Base-by-base conservation (phyloP, 1,140 invertebrate genomes). In the Drosophila elegans region DNA sequence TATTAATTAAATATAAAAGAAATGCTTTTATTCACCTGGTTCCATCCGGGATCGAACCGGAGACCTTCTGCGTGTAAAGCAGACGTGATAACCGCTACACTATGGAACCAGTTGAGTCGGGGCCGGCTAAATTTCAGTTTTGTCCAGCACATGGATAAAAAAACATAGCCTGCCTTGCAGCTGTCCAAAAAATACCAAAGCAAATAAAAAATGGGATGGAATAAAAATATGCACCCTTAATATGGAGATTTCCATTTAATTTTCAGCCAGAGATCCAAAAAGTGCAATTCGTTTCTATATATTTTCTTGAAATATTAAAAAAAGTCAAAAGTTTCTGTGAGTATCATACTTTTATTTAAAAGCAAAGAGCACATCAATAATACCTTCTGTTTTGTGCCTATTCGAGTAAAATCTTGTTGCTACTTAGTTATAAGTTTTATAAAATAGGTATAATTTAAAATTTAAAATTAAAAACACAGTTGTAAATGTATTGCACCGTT, bases 41-140 rank as follows among this genome's bases (percentile, higher is more conserved):
- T 55, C 61, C 61, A 64, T 54, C 59, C 60, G 60, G 60, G 60
- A 84, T 79, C 62, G 80, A 79, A 75, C 80, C 75, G 44, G 38
- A 93, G 94, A 94, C 94, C 94, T 94, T 94, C 93, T 93, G 94
- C 94, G 94, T 94, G 94, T 94, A 93, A 94, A 94, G 94, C 94
- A 93, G 93, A 94, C 93, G 93, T 94, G 94, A 94, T 94, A 94
- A 94, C 94, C 94, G 93, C 94, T 94, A 94, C 94, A 93, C 93
- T 93, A 93, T 93, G 93, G 90, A 93, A 93, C 91, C 91, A 80
- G 52, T 3, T 80, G 53, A 10, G 0, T 0, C 0, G 0, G 0
- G 0, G 1, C 0, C 1, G 13, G 57, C 74, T 34, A 67, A 86
- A 78, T 49, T 75, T 44, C 51, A 88, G 64, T 88, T 86, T 86